These are phyloP conservation scores for Colletes latitarsis DNA, from an alignment of 1,140 invertebrate species.

Conservation along the genomic window DNA sequence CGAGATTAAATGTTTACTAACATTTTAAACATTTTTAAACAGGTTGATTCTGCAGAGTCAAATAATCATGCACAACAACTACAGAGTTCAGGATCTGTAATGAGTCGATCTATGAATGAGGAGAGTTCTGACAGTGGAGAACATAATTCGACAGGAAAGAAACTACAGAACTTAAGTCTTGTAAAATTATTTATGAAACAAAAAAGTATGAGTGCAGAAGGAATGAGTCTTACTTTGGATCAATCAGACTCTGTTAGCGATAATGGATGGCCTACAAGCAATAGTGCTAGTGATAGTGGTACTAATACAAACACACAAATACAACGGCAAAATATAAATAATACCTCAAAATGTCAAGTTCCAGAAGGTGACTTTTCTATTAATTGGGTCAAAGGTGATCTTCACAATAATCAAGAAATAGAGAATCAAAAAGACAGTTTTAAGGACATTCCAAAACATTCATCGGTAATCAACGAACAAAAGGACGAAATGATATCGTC, in stretches of 20 bases:
- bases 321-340: slow-evolving; percentile 63
- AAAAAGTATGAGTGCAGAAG: slow-evolving; percentile 89
- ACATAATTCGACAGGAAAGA: slow-evolving; percentile 79
- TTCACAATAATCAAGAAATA: slow-evolving; percentile 56
- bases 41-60: slow-evolving; percentile 78
- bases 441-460: slow-evolving; percentile 65
- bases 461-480: slow-evolving; percentile 75
- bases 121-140: slow-evolving; percentile 79
- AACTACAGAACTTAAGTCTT: slow-evolving; percentile 87
- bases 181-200: slow-evolving; percentile 95
- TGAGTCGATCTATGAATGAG: slow-evolving; percentile 78
- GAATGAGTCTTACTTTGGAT: slow-evolving; percentile 81
- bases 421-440: slow-evolving; percentile 58
- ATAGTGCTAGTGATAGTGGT: slow-evolving; percentile 73
- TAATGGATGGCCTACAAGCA: slow-evolving; percentile 76
- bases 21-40: slow-evolving; percentile 21
- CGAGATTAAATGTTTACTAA: neutral
- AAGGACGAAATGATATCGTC: slow-evolving; percentile 76
- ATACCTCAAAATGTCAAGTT: slow-evolving; percentile 55
- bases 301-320: slow-evolving; percentile 77
- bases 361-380: slow-evolving; percentile 77
- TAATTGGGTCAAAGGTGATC: slow-evolving; percentile 76
- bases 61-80: slow-evolving; percentile 73
- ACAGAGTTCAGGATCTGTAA: slow-evolving; percentile 77
- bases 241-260: slow-evolving; percentile 77